Evolutionary conservation across 2,888 invertebrate genomes (phyloP).

Genomic region (Plebejus anna): DNA sequence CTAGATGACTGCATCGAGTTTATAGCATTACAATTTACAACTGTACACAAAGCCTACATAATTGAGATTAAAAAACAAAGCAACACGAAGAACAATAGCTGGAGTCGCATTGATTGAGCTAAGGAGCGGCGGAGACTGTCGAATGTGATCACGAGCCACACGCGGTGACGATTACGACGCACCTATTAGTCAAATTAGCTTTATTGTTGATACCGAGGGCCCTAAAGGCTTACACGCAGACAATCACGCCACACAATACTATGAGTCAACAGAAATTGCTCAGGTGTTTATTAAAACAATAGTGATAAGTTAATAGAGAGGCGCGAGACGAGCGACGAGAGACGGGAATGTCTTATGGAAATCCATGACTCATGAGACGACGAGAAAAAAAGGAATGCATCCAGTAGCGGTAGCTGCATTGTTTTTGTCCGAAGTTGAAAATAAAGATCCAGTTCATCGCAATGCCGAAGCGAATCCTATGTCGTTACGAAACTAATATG

Average conservation of each 20-base stretch:
- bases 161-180: constrained; percentile 77
- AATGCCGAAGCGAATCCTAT: constrained; percentile 65
- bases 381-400: constrained; percentile 52
- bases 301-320: constrained; percentile 78
- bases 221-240: constrained; percentile 73
- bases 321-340: constrained; percentile 67
- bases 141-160: constrained; percentile 75
- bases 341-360: constrained; percentile 65
- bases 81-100: constrained; percentile 68
- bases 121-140: constrained; percentile 55
- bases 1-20: not conserved
- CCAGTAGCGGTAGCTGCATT: constrained; percentile 43
- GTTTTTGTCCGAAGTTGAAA: constrained; percentile 50
- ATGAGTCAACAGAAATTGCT: constrained; percentile 76
- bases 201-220: constrained; percentile 73
- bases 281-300: constrained; percentile 78
- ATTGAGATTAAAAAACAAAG: constrained; percentile 38
- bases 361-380: constrained; percentile 56
- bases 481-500: constrained; percentile 71
- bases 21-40: not conserved
- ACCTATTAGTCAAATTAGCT: constrained; percentile 80
- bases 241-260: constrained; percentile 75
- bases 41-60: constrained; percentile 11
- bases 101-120: constrained; percentile 62
- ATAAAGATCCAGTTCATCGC: constrained; percentile 48